Conservation (phyloP, 2,888 invertebrate species). For the Hydroisotoma schaefferi region DNA sequence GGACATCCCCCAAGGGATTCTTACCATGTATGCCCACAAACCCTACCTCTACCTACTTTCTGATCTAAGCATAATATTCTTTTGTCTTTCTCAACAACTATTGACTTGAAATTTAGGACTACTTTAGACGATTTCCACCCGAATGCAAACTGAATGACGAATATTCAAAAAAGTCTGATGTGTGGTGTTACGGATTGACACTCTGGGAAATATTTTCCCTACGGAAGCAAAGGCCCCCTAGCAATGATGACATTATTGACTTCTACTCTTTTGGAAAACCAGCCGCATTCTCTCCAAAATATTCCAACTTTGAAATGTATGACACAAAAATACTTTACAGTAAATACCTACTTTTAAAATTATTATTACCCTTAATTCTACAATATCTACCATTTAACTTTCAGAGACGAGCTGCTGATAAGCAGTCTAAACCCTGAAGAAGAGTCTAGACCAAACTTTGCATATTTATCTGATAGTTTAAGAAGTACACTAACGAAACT, state of each 20-base stretch:
- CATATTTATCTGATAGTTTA: too few relatives aligned
- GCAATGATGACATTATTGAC: conserved; percentile 6
- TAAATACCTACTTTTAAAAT: too few relatives aligned
- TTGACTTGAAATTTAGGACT: neutral
- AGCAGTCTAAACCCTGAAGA: too few relatives aligned
- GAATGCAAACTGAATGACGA: conserved; percentile 8
- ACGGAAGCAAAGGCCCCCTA: conserved; percentile 15
- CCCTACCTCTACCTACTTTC: too few relatives aligned
- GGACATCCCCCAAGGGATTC: conserved; percentile 15
- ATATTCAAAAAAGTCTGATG: conserved; percentile 20
- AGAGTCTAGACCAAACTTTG: too few relatives aligned
- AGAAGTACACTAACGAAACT: too few relatives aligned
- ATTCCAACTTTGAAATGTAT: neutral
- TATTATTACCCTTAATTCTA: too few relatives aligned
- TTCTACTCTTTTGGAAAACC: conserved; percentile 7
- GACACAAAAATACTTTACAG: too few relatives aligned
- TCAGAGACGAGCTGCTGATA: too few relatives aligned
- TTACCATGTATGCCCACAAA: neutral
- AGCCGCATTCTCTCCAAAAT: neutral
- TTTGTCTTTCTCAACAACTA: too few relatives aligned
- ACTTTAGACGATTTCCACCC: neutral
- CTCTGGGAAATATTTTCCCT: conserved; percentile 27
- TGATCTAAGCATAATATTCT: too few relatives aligned
- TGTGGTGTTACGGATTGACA: conserved; percentile 18
- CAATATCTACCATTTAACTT: too few relatives aligned